Conservation (phyloP, 37 sponge, comb jelly and placozoan species). For the Geodia barretti region DNA sequence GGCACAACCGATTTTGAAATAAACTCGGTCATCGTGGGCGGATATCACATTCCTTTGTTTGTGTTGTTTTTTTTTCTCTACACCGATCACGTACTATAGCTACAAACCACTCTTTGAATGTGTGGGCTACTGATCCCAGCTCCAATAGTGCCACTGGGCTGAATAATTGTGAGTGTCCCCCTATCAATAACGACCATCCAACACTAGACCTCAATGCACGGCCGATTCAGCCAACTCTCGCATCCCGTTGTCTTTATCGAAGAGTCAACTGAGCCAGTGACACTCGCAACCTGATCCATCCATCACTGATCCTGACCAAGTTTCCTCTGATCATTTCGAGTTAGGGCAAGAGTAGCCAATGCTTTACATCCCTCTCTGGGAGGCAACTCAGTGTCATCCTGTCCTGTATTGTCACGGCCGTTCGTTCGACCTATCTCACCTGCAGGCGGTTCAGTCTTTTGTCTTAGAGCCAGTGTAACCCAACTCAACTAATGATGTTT, state of each 20-base stretch:
- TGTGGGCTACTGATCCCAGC: constrained; percentile 49
- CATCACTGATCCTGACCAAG: constrained; percentile 59
- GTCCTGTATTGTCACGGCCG: not conserved
- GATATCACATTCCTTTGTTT: constrained; percentile 38
- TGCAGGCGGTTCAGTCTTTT: not conserved
- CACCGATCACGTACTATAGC: constrained; percentile 12
- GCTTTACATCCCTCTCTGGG: constrained; percentile 12
- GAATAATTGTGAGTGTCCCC: constrained; percentile 31
- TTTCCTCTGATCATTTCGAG: constrained; percentile 13
- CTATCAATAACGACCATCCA: constrained; percentile 73
- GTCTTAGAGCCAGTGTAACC: constrained; percentile 15
- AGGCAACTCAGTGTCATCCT: constrained; percentile 20
- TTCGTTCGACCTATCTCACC: constrained; percentile 15
- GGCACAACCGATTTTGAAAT: constrained; percentile 32
- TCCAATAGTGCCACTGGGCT: constrained; percentile 27
- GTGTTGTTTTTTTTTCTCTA: no score
- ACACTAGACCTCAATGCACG: constrained; percentile 62
- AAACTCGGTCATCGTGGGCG: constrained; percentile 18
- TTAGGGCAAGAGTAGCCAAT: constrained; percentile 30
- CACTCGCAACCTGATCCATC: constrained; percentile 32
- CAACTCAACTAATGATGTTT: constrained; percentile 16
- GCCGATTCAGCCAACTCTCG: constrained; percentile 17
- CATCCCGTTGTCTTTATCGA: constrained; percentile 34
- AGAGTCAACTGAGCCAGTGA: constrained; percentile 37
- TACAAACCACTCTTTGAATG: constrained; percentile 24